Evolutionary conservation across 2,888 invertebrate genomes (phyloP).

Genomic region (Empis stercorea): DNA sequence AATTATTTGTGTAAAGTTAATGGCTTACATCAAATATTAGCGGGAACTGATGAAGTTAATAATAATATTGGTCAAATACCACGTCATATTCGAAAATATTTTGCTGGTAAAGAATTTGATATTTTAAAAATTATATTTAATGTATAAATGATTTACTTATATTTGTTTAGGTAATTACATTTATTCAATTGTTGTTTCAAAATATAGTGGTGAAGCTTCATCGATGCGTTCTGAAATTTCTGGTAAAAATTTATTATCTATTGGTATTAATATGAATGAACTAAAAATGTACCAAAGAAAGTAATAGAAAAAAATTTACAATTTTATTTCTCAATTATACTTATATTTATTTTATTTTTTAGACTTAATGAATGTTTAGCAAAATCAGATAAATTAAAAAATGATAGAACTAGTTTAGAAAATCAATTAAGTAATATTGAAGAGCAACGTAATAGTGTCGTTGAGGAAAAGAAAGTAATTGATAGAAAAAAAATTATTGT

Average conservation of each 20-base stretch:
- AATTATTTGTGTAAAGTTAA: slow-evolving; percentile 55
- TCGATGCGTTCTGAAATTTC: slow-evolving; percentile 43
- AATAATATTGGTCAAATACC: slow-evolving; percentile 48
- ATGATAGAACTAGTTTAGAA: slow-evolving; percentile 20
- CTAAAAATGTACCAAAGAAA: slow-evolving; percentile 24
- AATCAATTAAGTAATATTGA: slow-evolving; percentile 22
- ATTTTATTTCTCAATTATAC: too few species aligned
- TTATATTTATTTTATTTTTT: slow-evolving; percentile 1
- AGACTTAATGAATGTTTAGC: slow-evolving; percentile 17
- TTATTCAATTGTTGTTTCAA: slow-evolving; percentile 46
- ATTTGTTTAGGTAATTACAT: slow-evolving; percentile 40
- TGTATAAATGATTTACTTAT: slow-evolving; percentile 1
- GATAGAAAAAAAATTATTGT: slow-evolving; percentile 18
- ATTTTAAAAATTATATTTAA: too few species aligned
- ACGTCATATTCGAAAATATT: slow-evolving; percentile 43
- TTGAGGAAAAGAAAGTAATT: slow-evolving; percentile 23
- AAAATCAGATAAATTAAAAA: slow-evolving; percentile 19
- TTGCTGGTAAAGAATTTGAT: slow-evolving; percentile 45
- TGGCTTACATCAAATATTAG: slow-evolving; percentile 54
- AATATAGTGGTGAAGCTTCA: slow-evolving; percentile 49
- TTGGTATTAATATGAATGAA: slow-evolving; percentile 43
- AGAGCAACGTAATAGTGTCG: slow-evolving; percentile 20
- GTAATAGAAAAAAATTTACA: too few species aligned
- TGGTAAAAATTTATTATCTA: slow-evolving; percentile 42
- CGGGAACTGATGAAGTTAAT: slow-evolving; percentile 51